Conservation (phyloP, 1,140 invertebrate genomes). For the Eulimnadia texana region DNA sequence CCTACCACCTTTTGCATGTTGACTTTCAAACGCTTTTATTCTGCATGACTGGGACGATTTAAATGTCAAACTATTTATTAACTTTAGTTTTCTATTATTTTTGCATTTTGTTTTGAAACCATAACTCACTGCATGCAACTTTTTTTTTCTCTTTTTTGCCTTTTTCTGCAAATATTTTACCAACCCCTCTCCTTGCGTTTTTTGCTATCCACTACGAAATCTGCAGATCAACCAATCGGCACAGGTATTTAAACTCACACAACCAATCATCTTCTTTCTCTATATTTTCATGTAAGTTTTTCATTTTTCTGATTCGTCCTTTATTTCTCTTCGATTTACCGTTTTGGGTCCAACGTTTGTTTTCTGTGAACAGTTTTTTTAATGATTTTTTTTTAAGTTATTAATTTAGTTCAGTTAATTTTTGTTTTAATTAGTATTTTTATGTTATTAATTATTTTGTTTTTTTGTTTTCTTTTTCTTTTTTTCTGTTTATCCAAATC, state of each 20-base stretch:
- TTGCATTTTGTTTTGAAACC: no score
- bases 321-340: background rate
- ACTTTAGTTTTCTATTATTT: no score
- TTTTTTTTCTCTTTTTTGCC: background rate
- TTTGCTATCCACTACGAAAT: no score
- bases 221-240: no score
- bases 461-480: slow-evolving; percentile 28
- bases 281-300: slow-evolving; percentile 5
- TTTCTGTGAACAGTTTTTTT: no score
- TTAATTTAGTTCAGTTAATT: background rate
- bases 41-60: no score
- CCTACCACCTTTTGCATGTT: background rate
- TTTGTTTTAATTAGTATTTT: slow-evolving; percentile 4
- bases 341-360: no score
- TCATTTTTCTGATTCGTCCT: background rate
- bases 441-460: slow-evolving; percentile 20
- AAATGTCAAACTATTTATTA: no score
- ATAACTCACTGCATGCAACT: no score
- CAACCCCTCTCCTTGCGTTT: background rate
- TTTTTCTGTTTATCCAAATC: slow-evolving; percentile 23
- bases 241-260: no score
- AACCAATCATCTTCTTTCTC: no score
- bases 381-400: slow-evolving; percentile 16
- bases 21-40: background rate
- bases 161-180: background rate